A percentile compares a stretch with the other conserved stretches of the same genome.
Conservation (phyloP, 2,888 invertebrate genomes). For the Patella ulyssiponensis region DNA sequence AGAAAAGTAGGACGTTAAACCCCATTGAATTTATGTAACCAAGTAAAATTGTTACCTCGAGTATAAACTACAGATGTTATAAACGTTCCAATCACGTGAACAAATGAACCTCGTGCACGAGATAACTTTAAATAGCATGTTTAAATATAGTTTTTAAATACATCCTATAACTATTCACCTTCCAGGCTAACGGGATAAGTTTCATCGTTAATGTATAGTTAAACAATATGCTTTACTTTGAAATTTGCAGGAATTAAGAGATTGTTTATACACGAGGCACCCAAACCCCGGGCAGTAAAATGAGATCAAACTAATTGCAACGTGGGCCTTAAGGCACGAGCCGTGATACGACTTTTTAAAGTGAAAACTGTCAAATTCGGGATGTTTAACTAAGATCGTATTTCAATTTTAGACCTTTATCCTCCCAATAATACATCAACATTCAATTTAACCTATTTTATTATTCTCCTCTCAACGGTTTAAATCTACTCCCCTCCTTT, state of each 20-base stretch:
- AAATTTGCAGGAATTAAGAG: background rate
- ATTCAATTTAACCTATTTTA: background rate
- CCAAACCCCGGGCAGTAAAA: background rate
- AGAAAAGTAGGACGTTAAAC: too few relatives aligned
- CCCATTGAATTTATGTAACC: too few relatives aligned
- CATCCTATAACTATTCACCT: too few relatives aligned
- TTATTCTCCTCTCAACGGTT: background rate
- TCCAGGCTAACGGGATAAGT: too few relatives aligned
- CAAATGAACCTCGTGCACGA: too few relatives aligned
- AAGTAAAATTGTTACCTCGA: too few relatives aligned
- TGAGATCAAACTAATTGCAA: background rate
- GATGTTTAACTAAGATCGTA: background rate
- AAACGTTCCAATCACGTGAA: too few relatives aligned
- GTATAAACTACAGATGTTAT: too few relatives aligned
- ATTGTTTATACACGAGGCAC: background rate
- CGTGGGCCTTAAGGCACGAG: background rate
- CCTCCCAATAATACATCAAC: background rate
- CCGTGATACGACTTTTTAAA: background rate
- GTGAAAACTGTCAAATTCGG: background rate
- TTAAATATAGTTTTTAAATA: too few relatives aligned
- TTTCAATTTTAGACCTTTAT: conserved; percentile 2
- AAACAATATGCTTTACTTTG: conserved; percentile 7
- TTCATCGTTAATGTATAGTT: background rate
- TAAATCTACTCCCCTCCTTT: too few relatives aligned
- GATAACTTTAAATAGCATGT: too few relatives aligned